These are phyloP conservation scores for Coregonus sp. DNA, from an alignment of 2,797 vertebrate genomes.

Conservation along the genomic window DNA sequence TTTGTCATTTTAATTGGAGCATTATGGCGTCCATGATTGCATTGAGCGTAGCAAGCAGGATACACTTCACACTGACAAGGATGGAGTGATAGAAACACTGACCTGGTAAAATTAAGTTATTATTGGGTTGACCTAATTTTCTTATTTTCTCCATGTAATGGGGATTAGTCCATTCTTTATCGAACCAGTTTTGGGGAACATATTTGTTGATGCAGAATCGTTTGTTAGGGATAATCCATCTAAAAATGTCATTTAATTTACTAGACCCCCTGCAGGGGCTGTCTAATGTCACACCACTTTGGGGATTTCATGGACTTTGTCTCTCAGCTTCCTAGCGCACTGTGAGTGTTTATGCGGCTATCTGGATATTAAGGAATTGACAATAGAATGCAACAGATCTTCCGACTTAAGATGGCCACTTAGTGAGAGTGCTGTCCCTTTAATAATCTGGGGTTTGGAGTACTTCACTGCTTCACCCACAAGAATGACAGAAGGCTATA, in stretches of 20 bases:
- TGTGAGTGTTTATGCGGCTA: slow-evolving; percentile 35
- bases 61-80: not conserved
- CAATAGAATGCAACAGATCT: slow-evolving; percentile 37
- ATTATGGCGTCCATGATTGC: not conserved
- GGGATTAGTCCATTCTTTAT: slow-evolving; percentile 62
- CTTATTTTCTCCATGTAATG: slow-evolving; percentile 44
- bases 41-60: not conserved
- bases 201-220: slow-evolving; percentile 44
- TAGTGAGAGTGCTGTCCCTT: slow-evolving; percentile 15
- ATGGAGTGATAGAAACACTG: not conserved
- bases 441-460: slow-evolving; percentile 42
- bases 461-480: slow-evolving; percentile 31
- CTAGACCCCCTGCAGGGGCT: slow-evolving; percentile 38
- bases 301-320: slow-evolving; percentile 44
- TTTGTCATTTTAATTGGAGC: not conserved
- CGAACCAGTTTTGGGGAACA: slow-evolving; percentile 38
- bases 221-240: slow-evolving; percentile 56
- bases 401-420: slow-evolving; percentile 36
- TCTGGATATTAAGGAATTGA: slow-evolving; percentile 43
- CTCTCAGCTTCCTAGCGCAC: slow-evolving; percentile 14
- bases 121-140: slow-evolving; percentile 59
- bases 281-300: slow-evolving; percentile 34
- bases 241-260: slow-evolving; percentile 55
- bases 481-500: slow-evolving; percentile 37
- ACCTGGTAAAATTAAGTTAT: not conserved